Evolutionary conservation across 2,113 vertebrate genomes (phyloP).

Genomic region (Colinus virginianus): DNA sequence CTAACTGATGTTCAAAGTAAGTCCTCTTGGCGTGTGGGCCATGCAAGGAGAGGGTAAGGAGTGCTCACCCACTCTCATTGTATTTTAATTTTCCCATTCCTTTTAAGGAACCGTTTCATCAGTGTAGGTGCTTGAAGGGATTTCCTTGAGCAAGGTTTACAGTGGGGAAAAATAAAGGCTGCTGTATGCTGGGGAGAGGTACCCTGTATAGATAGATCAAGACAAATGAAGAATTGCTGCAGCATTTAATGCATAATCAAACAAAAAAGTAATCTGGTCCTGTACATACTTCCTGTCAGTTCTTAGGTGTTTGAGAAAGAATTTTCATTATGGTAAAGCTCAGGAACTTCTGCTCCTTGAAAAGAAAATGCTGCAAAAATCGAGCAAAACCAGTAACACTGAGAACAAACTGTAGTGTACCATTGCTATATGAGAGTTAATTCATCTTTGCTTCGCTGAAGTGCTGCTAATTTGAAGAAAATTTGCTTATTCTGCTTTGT

Average conservation of each 20-base stretch:
- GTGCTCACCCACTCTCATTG: neutral
- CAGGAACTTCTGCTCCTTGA: too few relatives aligned
- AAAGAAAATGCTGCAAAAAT: neutral
- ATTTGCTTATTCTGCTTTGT: accelerated
- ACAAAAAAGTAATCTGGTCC: neutral
- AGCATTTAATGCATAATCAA: too few relatives aligned
- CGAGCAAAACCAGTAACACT: neutral
- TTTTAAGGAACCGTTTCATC: neutral
- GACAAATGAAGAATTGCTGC: accelerated
- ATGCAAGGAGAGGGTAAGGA: neutral
- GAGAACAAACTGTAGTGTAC: neutral
- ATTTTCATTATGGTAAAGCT: neutral
- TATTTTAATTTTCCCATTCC: neutral
- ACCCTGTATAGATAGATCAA: neutral
- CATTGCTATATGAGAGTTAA: neutral
- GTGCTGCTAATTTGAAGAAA: neutral
- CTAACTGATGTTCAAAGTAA: neutral
- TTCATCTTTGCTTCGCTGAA: neutral
- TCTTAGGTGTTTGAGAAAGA: neutral
- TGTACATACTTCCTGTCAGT: neutral
- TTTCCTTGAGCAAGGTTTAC: neutral
- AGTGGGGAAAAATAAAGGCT: neutral
- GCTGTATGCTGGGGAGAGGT: neutral
- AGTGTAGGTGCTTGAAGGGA: neutral
- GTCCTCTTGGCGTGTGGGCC: neutral